phyloP scores from a whole-genome alignment of 2,113 vertebrate genomes.

The Takifugu flavidus region DNA sequence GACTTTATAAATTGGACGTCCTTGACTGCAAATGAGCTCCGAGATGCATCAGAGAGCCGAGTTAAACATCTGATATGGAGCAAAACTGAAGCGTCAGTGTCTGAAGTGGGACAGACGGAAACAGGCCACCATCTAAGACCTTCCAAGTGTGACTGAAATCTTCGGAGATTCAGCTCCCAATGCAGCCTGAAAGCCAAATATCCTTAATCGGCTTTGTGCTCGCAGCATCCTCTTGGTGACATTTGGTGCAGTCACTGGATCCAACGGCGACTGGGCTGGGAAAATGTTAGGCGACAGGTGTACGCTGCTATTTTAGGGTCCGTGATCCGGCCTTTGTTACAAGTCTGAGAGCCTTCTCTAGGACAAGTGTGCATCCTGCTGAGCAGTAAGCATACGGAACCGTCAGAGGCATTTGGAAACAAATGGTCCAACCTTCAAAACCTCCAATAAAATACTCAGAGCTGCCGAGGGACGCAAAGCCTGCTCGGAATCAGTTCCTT shows the following conservation, averaged over 20 bases:
- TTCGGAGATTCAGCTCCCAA: no score
- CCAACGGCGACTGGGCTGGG: slow-evolving; percentile 22
- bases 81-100: no score
- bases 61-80: no score
- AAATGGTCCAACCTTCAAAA: slow-evolving; percentile 19
- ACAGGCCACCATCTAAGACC: no score
- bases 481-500: slow-evolving; percentile 13
- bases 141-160: no score
- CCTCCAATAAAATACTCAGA: slow-evolving; percentile 24
- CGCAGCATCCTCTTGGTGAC: slow-evolving; percentile 33
- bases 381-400: slow-evolving; percentile 33
- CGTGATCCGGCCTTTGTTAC: slow-evolving; percentile 44
- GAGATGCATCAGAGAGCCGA: not conserved
- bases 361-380: slow-evolving; percentile 27
- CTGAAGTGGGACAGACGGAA: no score
- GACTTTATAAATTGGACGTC: not conserved
- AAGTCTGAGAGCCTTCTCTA: slow-evolving; percentile 35
- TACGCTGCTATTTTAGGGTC: slow-evolving; percentile 39
- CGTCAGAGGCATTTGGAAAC: slow-evolving; percentile 29
- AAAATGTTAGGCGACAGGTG: slow-evolving; percentile 51
- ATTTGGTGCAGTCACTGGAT: slow-evolving; percentile 36
- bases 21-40: slow-evolving; percentile 8
- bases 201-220: slow-evolving; percentile 26
- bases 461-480: slow-evolving; percentile 7
- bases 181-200: no score